Base-by-base conservation (phyloP, 2,888 invertebrate genomes). In the Caenorhabditis japonica region DNA sequence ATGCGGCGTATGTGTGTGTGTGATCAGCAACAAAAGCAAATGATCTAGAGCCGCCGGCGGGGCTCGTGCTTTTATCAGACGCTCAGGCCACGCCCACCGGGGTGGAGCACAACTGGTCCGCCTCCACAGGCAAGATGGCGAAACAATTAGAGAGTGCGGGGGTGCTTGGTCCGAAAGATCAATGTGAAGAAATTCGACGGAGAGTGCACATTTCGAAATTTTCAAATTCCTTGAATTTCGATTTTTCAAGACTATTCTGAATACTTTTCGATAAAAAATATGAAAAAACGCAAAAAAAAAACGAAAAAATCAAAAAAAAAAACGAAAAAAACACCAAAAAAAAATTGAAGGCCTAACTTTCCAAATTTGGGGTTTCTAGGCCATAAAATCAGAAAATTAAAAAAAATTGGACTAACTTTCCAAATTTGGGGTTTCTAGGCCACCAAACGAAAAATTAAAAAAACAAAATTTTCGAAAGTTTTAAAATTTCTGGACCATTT, bases 41-140 rank as follows among this genome's bases (percentile, higher is more conserved):
- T 59, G 52, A 41, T 60, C 44, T 53, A 13, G 30, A 30, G 15
- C 21, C 23, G 12, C 19, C 49, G 33, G 5, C 47, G 5, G n/a
- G n/a, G n/a, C 12, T 30, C 55, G 23, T 23, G 33, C 64, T 72
- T 72, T 66, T 64, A 72, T 72, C 59, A 60, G 59, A 44, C 39
- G 62, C 51, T 62, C 55, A 55, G 49, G 56, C 58, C 51, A 55
- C 71, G 51, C 71, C 71, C 71, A 55, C 49, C 39, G 41, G 49
- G 27, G n/a, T n/a, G 13, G 44, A 66, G 51, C 56, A 39, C 56
- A 56, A 56, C 43, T 49, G 49, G 21, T 12, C 46, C 27, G 5
- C 27, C 1, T 21, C 36, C 47, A 47, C 52, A 30, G 43, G 62
- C 55, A 55, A 46, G 47, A 47, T 53, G 46, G 60, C 47, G 17